Conservation (phyloP, 2,797 vertebrate species). For the Synaphobranchus kaupii region DNA sequence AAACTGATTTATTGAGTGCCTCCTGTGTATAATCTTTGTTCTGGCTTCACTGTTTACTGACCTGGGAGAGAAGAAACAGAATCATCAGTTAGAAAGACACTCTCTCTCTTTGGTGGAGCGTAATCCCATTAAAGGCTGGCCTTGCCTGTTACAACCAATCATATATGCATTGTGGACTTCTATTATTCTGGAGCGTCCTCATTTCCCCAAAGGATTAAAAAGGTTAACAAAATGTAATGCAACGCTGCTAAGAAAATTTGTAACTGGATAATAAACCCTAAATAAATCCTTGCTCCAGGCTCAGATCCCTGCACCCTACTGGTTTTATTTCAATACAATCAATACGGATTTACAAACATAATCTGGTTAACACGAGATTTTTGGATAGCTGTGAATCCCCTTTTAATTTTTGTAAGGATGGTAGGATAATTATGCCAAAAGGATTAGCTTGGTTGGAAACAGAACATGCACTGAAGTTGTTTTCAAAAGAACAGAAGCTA, state of each 20-base stretch:
- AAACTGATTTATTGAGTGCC: conserved; percentile 8
- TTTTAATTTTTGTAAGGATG: conserved; percentile 36
- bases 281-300: conserved; percentile 34
- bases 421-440: conserved; percentile 38
- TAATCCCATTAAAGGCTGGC: conserved; percentile 14
- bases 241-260: not conserved
- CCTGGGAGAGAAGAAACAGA: not conserved
- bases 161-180: conserved; percentile 17
- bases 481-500: conserved; percentile 41
- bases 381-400: conserved; percentile 30
- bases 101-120: not conserved
- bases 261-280: not conserved
- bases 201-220: conserved; percentile 26
- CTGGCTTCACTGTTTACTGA: conserved; percentile 16
- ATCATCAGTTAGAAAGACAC: not conserved
- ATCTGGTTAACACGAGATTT: conserved; percentile 25
- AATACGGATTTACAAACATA: conserved; percentile 42
- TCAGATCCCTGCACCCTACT: conserved; percentile 34
- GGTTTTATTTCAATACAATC: conserved; percentile 25
- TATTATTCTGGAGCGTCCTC: not conserved
- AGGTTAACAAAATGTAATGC: conserved; percentile 6
- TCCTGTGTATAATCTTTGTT: not conserved
- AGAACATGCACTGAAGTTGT: conserved; percentile 41
- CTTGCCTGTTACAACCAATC: not conserved
- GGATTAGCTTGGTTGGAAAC: conserved; percentile 38